These are phyloP conservation scores for Halcyon smyrnensis DNA, from an alignment of 2,797 vertebrate genomes.

Conservation along the genomic window DNA sequence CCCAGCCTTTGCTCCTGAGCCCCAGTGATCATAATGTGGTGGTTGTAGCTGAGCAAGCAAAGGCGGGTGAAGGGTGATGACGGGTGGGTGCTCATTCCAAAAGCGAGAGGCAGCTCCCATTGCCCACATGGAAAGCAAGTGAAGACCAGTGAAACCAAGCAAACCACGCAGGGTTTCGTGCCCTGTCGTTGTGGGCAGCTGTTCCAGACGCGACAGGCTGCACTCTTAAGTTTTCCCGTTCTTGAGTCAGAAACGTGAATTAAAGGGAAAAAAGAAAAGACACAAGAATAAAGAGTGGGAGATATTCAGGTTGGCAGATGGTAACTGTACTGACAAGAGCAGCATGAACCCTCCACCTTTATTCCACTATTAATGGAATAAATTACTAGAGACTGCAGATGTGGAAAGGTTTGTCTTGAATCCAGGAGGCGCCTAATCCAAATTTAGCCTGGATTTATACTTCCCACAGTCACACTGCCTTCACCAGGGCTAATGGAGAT, in stretches of 20 bases:
- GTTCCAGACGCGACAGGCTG: accelerated
- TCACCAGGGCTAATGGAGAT: not conserved
- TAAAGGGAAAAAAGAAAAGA: not conserved
- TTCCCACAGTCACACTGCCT: not conserved
- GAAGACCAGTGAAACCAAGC: not conserved
- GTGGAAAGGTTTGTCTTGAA: not conserved
- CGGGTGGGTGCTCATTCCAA: not conserved
- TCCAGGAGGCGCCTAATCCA: not conserved
- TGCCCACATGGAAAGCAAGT: not conserved
- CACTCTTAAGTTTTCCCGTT: accelerated
- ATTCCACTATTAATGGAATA: not conserved
- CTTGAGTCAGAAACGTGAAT: not conserved
- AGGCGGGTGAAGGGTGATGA: not conserved
- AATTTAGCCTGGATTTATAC: not conserved
- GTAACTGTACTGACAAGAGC: not conserved
- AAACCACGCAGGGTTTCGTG: not conserved
- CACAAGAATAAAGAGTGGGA: not conserved
- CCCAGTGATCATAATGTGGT: accelerated
- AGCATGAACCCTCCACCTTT: not conserved
- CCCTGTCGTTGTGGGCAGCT: not conserved
- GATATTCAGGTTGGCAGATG: not conserved
- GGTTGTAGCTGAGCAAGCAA: not conserved
- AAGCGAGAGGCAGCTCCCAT: not conserved
- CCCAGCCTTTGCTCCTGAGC: not conserved
- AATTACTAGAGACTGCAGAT: not conserved